Evolutionary conservation across 2,113 vertebrate genomes (phyloP), one percentile per base, ranked within the genome.

Genomic region (Arvicanthis niloticus): DNA sequence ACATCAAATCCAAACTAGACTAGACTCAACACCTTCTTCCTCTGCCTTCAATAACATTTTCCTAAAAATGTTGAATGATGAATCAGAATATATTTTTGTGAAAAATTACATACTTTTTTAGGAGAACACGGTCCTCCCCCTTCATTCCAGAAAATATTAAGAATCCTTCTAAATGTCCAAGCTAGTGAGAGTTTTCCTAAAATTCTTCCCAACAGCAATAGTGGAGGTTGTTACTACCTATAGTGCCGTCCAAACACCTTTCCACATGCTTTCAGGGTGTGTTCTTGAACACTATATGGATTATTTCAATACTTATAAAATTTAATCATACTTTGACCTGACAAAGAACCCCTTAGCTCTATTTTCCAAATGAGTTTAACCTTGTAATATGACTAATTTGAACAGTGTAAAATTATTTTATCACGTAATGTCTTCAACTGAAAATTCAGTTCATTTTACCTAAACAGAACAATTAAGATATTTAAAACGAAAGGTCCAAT

Each of bases 251-350:
- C 34, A 92, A 62, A 86, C 34, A 42, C 72, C n/a, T 82, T 94
- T 94, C 40, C 88, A n/a, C 26, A 58, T n/a, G 95, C 51, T 78
- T 16, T 67, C 60, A 81, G 40, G 9, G 78, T 88, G 26, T 88
- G 72, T 77, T 84, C 72, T 86, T 78, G 72, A 29, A 92, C 56
- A 92, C 7, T 48, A 92, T 65, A 10, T 51, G 58, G 24, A 88
- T 97, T 89, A 81, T 81, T 91, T 62, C 68, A 95, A 68, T 89
- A 76, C 48, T 88, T 94, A 94, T 60, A 70, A 34, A 89, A 93
- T 95, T 93, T 92, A 88, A 29, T 89, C 58, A 73, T 8, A 48
- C 45, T 56, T 75, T 48, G 40, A 31, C 42, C 12, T 75, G 16
- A 40, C 24, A 73, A 80, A 85, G 3, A 60, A 48, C 3, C 40